Base-by-base conservation (phyloP, 2,113 vertebrate species). In the Nansenia antarctica region DNA sequence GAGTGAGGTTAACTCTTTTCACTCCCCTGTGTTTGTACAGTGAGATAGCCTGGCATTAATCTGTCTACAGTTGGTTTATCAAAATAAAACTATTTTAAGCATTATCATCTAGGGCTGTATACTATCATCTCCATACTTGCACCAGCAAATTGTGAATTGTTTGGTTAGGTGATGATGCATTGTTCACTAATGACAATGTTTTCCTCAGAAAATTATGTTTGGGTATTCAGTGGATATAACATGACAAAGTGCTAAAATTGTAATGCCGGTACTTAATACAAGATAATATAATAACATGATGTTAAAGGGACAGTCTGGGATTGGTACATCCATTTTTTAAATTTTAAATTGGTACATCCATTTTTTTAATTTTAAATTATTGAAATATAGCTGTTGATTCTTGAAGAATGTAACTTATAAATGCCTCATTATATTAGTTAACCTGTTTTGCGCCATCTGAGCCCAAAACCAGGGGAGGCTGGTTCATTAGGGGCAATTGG, bases 11-110 rank as follows among this genome's bases (percentile, higher is more conserved):
- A 75, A 74, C 62, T 77, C 65, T 52, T 71, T 55, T 55, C 62
- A 42, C 54, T 80, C 37, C 54, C 3, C 26, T 34, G 24, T 85
- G 65, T 87, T 87, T 85, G 72, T 49, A 77, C 42, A 74, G 57
- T 24, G 12, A 54, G 18, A 76, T 76, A 71, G 74, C 68, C 57
- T 58, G 37, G 68, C 70, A 80, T 82, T 62, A 83, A 83, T 87
- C 82, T 85, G 60, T 85, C 79, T 59, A n/a, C 86, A 74, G 55
- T 20, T 31, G 65, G 54, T 82, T 80, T 67, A 74, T 76, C 18
- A 77, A 83, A 70, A 26, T 15, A 77, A 83, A 70, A 26, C 12
- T 67, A 71, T 37, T 8, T 22, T 60, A 58, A 71, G 55, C n/a
- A 60, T 82, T 77, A 81, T 77, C 64, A 55, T 70, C 58, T 62